Evolutionary conservation across 2,797 vertebrate genomes (phyloP).

Genomic region (Anabas testudineus): DNA sequence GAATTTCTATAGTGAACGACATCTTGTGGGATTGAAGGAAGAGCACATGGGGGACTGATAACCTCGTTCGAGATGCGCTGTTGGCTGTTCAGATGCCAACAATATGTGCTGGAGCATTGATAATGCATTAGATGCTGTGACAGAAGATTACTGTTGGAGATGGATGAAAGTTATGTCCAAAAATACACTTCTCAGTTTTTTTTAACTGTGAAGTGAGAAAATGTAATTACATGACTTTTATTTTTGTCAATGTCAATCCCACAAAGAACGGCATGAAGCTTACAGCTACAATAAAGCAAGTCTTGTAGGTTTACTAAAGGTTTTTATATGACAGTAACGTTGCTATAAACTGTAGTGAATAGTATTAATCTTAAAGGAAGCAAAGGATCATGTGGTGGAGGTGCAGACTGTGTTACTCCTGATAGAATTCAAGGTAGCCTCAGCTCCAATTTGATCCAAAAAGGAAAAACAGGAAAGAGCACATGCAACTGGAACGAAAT

Average conservation of each 20-base stretch:
- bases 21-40: constrained; percentile 57
- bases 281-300: not conserved
- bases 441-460: not conserved
- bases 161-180: constrained; percentile 22
- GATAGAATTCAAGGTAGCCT: constrained; percentile 12
- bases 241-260: not conserved
- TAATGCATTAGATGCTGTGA: constrained; percentile 35
- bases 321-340: not conserved
- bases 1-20: constrained; percentile 51
- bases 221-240: constrained; percentile 1
- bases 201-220: not conserved
- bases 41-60: constrained; percentile 54
- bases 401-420: constrained; percentile 8
- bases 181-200: not conserved
- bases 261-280: not conserved
- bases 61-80: constrained; percentile 56
- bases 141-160: constrained; percentile 15
- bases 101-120: constrained; percentile 38
- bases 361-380: constrained; percentile 7
- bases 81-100: constrained; percentile 59
- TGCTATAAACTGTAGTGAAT: not conserved
- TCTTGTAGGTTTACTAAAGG: not conserved
- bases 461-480: not conserved
- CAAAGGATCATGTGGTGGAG: constrained; percentile 15
- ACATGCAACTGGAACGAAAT: constrained; percentile 2